Evolutionary conservation across 1,140 invertebrate genomes (phyloP), one percentile per base, ranked within the genome.

Genomic region (Drosophila melanogaster): DNA sequence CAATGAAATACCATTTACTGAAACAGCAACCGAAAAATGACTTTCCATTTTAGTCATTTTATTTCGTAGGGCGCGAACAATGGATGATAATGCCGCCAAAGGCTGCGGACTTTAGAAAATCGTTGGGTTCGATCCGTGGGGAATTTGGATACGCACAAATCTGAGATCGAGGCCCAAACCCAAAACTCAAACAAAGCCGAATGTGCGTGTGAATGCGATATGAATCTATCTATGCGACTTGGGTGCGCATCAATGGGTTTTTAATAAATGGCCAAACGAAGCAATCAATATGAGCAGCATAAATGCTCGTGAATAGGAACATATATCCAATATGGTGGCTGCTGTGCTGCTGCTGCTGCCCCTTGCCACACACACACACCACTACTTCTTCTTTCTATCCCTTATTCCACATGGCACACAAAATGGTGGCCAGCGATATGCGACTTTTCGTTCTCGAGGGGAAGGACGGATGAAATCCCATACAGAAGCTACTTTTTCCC

Each of bases 141-240:
- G 84, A 87, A 84, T 89, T 87, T 89, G 84, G 84, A 87, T 89
- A 87, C 84, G 84, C 81, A 62, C 64, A 66, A 66, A 75, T 47
- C 62, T 62, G 65, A 44, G 35, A 67, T 57, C 64, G 47, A 54
- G 40, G 40, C 22, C n/a, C 38, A 24, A 24, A 30, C 53, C 4
- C 15, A 5, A 14, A 14, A 1, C 6, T 11, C 57, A 53, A 50
- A 77, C 81, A 89, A 84, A 75, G 70, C 73, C 64, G 44, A 51
- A 37, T 65, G 46, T 65, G 64, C 85, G 84, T 90, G 84, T 89
- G 84, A 89, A 89, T 90, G 84, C 84, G 85, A 89, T 87, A 87
- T 89, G 81, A 79, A 87, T 87, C 84, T 80, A 74, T 60, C 33
- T 44, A 51, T 44, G 54, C 38, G 17, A 47, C 22, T 44, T 19